phyloP scores from a whole-genome alignment of 1,140 invertebrate species.

The Macrotrachela quadricornifera region DNA sequence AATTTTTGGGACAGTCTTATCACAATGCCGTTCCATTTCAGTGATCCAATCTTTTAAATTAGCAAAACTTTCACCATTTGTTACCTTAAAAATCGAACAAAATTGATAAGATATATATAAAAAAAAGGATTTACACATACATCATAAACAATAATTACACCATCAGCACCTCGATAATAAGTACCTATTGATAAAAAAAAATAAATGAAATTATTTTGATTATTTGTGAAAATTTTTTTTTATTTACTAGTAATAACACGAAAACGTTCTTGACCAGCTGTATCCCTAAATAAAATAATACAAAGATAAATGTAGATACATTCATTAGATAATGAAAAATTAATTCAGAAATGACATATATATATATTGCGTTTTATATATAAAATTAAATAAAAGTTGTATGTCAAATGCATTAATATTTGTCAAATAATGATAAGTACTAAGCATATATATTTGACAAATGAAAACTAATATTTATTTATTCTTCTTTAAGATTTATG shows the following conservation, averaged over 20 bases:
- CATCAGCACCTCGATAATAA: conserved; percentile 94
- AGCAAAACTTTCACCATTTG: conserved; percentile 43
- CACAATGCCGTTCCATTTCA: conserved; percentile 9
- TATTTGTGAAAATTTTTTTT: neutral
- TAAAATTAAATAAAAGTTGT: too few species aligned
- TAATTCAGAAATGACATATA: too few species aligned
- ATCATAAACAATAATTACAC: conserved; percentile 96
- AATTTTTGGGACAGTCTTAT: conserved; percentile 6
- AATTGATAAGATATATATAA: too few species aligned
- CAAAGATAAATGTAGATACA: neutral
- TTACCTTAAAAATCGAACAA: conserved; percentile 36
- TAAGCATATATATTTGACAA: too few species aligned
- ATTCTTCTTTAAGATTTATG: too few species aligned
- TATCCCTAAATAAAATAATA: neutral
- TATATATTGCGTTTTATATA: too few species aligned
- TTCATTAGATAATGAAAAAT: too few species aligned
- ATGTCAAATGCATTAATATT: too few species aligned
- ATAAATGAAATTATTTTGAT: neutral
- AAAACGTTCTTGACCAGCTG: conserved; percentile 7
- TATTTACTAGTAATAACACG: conserved; percentile 6
- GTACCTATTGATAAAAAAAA: conserved; percentile 34
- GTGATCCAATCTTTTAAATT: conserved; percentile 1
- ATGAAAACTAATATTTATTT: too few species aligned
- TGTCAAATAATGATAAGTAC: too few species aligned
- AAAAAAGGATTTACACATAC: conserved; percentile 32